Evolutionary conservation across 2,797 vertebrate genomes (phyloP), one percentile per base, ranked within the genome.

Genomic region (Orestias chungarensis): DNA sequence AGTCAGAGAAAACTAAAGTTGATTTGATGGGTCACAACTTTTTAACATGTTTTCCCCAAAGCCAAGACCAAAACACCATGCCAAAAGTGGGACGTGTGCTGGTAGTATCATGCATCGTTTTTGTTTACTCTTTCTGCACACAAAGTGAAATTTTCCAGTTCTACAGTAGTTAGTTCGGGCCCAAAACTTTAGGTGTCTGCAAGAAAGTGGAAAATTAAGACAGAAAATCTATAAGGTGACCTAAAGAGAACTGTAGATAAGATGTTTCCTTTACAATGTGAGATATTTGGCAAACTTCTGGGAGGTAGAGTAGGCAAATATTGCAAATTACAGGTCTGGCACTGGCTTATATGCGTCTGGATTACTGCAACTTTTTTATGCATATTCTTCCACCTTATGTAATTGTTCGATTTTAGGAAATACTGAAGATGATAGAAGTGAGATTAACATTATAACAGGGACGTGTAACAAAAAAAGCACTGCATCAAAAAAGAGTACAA

Each of bases 401-500:
- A 55, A 15, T 55, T 12, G 18, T 35, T 18, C 0, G 8, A 20
- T 23, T 23, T 35, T 15, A 59, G 0, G 9, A 23, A 23, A 33
- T 35, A 10, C 57, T 35, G 18, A 33, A 9, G 55, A 59, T 29
- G 18, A 23, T 35, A 59, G 20, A 46, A 46, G 25, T 33, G 17
- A 33, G 55, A 59, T 38, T 35, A 38, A 23, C 4, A 33, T 11
- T 62, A 8, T 25, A 40, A 62, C 12, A 40, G 55, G 54, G 52
- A 18, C 23, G 29, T 11, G 17, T 10, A 59, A 20, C 17, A 7
- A 10, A 20, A 61, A 61, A 61, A 61, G 18, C 2, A 59, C 12
- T 40, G 38, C 59, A 25, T 62, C 38, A 78, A 88, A 88, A 88
- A 70, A 75, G 81, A 83, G 68, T 78, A 70, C 29, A 68, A 73